Evolutionary conservation across 2,888 invertebrate species (phyloP).

Genomic region (Petrolisthes manimaculis): DNA sequence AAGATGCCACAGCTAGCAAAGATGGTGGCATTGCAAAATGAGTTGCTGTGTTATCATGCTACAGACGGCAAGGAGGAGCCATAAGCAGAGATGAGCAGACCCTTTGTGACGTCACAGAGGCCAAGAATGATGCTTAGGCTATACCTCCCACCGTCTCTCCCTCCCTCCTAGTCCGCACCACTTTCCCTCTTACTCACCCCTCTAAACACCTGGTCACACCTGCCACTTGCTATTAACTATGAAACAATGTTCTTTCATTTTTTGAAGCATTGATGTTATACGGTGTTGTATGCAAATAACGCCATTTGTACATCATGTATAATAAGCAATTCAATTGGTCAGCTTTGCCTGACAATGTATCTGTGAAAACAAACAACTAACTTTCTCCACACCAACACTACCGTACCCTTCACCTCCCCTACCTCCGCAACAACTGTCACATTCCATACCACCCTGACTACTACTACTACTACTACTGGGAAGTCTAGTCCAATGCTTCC

Average conservation of each 20-base stretch:
- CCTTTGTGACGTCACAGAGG: conserved; percentile 10
- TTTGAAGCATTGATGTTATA: no score
- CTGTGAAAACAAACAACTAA: no score
- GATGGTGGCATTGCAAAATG: neutral
- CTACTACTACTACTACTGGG: no score
- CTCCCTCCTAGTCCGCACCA: neutral
- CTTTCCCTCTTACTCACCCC: conserved; percentile 10
- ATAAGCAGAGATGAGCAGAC: conserved; percentile 8
- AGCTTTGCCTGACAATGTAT: no score
- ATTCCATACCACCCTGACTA: neutral
- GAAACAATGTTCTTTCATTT: no score
- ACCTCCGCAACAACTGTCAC: neutral
- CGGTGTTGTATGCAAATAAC: no score
- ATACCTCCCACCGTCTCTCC: neutral
- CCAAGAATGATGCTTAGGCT: conserved; percentile 8
- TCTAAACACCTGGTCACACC: neutral
- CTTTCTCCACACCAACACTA: neutral
- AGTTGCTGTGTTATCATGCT: conserved; percentile 4
- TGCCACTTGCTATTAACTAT: neutral
- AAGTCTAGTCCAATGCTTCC: no score
- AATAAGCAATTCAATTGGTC: no score
- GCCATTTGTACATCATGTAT: no score
- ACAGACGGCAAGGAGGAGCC: conserved; percentile 3
- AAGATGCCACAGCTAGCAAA: no score
- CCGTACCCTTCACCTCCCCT: neutral